Base-by-base conservation (phyloP, 2,888 invertebrate species). In the Neoitamus cyanurus region DNA sequence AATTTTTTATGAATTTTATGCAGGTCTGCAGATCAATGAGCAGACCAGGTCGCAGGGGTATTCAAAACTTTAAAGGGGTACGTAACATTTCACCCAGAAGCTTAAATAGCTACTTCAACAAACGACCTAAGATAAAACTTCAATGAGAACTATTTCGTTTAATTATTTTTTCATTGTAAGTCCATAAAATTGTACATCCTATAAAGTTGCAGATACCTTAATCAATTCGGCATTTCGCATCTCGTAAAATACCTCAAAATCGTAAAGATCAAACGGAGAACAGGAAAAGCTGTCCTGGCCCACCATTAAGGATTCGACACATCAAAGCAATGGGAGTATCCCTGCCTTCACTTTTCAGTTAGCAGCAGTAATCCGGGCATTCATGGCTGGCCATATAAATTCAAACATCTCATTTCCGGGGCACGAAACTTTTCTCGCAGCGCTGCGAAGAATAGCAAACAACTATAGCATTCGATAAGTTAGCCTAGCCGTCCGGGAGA, bases 391-490 rank as follows among this genome's bases (percentile, higher is more conserved):
- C 69, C 75, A 73, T 75, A 83, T 83, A 73, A 83, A 75, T 73
- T 75, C 28, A 36, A 84, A 84, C 75, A 84, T 75, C 83, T 84
- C 58, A 84, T 84, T 84, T 84, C 83, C 83, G 83, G 75, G 36
- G 48, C 28, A 68, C 11, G n/a, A 68, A 36, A 82, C 31, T 68
- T 82, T 11, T 82, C 42, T 75, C 75, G 42, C 46, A 68, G 20
- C 11, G 31, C 46, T 20, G 34, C 58, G 20, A 25, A 20, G 58
- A 58, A 58, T 58, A 58, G 30, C 36, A 25, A 20, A 25, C 37
- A 31, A 30, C 58, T 78, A 25, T 15, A 3, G 34, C 37, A 25
- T 42, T 69, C 48, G 46, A 31, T 30, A 30, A n/a, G 30, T 42
- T 78, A 7, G 9, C 37, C n/a, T 25, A n/a, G 25, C 36, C 34